Base-by-base conservation (phyloP, 2,888 invertebrate genomes). In the Lomographa bimaculata region DNA sequence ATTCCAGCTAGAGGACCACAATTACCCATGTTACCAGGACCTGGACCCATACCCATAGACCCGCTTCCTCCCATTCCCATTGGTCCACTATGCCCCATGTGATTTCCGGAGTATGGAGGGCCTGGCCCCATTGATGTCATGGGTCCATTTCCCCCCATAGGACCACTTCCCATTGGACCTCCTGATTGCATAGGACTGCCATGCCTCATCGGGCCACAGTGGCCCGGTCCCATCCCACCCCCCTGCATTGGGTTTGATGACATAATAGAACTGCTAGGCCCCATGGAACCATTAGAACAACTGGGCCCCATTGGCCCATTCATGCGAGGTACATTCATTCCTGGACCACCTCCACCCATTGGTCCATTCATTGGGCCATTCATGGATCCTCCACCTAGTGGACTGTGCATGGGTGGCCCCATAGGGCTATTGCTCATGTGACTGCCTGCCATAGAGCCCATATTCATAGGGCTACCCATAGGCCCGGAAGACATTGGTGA, bases 341-440 rank as follows among this genome's bases (percentile, higher is more conserved):
- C 87, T 50, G 91, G 90, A 0, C 92, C 92, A 34, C 92, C 92
- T 54, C 92, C 91, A 38, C 87, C 89, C 83, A 91, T 91, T 2
- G 91, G 90, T 6, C 92, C 91, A 74, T 90, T 90, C 72, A 87
- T 80, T 6, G 89, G 89, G 1, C 89, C 89, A 69, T 90, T 91
- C 86, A 91, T 90, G 37, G 90, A 90, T 38, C 84, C 89, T 32
- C 76, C 84, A 46, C 90, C 92, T 44, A 92, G 75, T 25, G 93
- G 93, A 80, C 93, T 94, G 59, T 94, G 94, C 92, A 95, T 93
- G 5, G 92, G 94, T 33, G 94, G 94, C 33, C 92, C 93, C 94
- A 93, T 94, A 35, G 93, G 93, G 63, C 93, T 93, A 59, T 92
- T 93, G 65, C 92, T 92, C 90, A 93, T 93, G 56, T 91, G 91